phyloP scores from a whole-genome alignment of 1,140 invertebrate species.

The Diorhabda elongata region DNA sequence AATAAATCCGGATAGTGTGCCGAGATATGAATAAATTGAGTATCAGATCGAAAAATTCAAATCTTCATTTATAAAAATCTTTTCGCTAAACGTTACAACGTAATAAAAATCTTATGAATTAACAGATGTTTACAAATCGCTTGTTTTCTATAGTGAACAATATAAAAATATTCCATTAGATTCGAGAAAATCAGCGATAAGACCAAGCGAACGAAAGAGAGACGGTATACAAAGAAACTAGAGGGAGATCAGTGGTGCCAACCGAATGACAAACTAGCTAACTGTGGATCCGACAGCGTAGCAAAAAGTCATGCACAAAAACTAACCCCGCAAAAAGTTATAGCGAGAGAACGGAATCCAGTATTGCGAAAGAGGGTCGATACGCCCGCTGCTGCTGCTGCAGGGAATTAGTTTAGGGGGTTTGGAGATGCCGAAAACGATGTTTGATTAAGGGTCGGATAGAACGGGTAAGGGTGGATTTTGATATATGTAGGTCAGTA shows the following conservation, averaged over 20 bases:
- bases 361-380: slow-evolving; percentile 27
- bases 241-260: slow-evolving; percentile 36
- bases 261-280: slow-evolving; percentile 47
- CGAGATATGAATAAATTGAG: too few relatives aligned
- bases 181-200: background rate
- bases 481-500: slow-evolving; percentile 9
- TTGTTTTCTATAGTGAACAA: too few relatives aligned
- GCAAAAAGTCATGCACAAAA: slow-evolving; percentile 38
- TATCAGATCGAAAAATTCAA: too few relatives aligned
- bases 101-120: too few relatives aligned
- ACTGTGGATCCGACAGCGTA: slow-evolving; percentile 45
- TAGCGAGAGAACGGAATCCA: slow-evolving; percentile 27
- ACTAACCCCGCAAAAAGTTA: slow-evolving; percentile 32
- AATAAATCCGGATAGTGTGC: too few relatives aligned
- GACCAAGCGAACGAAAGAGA: background rate
- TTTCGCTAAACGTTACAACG: too few relatives aligned
- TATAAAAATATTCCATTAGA: too few relatives aligned
- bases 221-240: slow-evolving; percentile 30
- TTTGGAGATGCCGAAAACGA: slow-evolving; percentile 11
- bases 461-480: background rate
- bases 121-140: too few relatives aligned
- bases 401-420: slow-evolving; percentile 31
- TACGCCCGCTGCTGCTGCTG: slow-evolving; percentile 16
- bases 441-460: slow-evolving; percentile 15
- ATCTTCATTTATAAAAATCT: too few relatives aligned